Base-by-base conservation (phyloP, 1,140 invertebrate genomes). In the Macrocentrus cingulum region DNA sequence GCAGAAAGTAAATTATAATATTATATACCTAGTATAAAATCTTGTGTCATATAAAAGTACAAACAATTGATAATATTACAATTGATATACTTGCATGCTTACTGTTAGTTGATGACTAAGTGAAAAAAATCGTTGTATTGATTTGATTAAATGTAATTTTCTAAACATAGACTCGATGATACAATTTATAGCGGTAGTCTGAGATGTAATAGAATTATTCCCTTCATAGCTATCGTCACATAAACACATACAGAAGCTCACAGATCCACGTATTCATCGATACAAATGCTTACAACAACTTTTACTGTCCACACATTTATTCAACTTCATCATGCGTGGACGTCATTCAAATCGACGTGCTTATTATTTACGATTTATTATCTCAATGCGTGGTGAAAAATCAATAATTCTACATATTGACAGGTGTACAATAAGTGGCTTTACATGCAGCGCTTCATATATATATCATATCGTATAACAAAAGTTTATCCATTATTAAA, bases 401-500 rank as follows among this genome's bases (percentile, higher is more conserved):
- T 51, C 49, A 51, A 51, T 51, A 51, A 51, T 20, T 51, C 37
- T 11, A 49, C 25, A 51, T 34, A 51, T 51, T 51, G 49, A 37
- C 32, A 29, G 20, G 1, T 19, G n/a, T 16, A 37, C 20, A 37
- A 37, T 51, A 19, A 29, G 25, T 37, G 25, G 49, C 13, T 51
- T 51, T 51, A 19, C n/a, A 37, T 51, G 23, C 20, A 36, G 13
- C 16, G 22, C 46, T 5, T 29, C 4, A 29, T 29, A 20, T 51
- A 11, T 51, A 3, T n/a, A n/a, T n/a, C 13, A 34, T 37, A 37
- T 51, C 18, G 15, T 36, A 16, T 1, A 36, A 4, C 4, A 8
- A 20, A 36, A 20, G 18, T 37, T 51, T 36, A 7, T 36, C 19
- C 15, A 20, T 51, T 36, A 37, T 20, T 34, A n/a, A 19, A 19